Conservation (phyloP, 2,888 invertebrate genomes). For the Drosophila monieri region DNA sequence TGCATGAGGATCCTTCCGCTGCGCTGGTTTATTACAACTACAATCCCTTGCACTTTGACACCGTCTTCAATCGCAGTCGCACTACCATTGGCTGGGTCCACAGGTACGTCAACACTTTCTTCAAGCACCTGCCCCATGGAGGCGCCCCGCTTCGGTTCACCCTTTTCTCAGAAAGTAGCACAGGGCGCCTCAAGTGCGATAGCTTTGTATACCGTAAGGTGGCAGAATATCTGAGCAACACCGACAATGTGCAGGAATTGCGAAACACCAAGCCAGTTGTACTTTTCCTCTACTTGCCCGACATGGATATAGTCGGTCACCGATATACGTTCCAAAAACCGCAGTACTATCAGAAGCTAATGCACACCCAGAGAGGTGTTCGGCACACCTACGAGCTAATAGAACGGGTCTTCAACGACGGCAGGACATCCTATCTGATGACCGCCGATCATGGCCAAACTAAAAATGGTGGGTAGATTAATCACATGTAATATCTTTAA, state of each 20-base stretch:
- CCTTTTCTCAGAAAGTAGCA: slow-evolving; percentile 89
- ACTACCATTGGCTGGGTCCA: slow-evolving; percentile 90
- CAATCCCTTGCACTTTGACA: slow-evolving; percentile 98
- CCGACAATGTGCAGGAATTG: slow-evolving; percentile 82
- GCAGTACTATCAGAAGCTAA: slow-evolving; percentile 90
- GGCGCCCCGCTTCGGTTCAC: slow-evolving; percentile 67
- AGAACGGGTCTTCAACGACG: slow-evolving; percentile 90
- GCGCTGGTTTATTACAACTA: slow-evolving; percentile 97
- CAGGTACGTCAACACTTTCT: background rate
- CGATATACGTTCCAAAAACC: slow-evolving; percentile 91
- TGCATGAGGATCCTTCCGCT: slow-evolving; percentile 98
- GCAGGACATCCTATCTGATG: slow-evolving; percentile 93
- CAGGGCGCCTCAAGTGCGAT: slow-evolving; percentile 89
- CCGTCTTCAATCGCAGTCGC: slow-evolving; percentile 93
- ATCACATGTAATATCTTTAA: slow-evolving; percentile 84
- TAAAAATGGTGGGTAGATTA: slow-evolving; percentile 89
- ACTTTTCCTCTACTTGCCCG: slow-evolving; percentile 95
- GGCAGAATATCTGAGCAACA: slow-evolving; percentile 85
- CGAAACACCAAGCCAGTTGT: slow-evolving; percentile 91
- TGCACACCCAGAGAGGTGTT: slow-evolving; percentile 91
- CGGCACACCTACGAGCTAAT: slow-evolving; percentile 87
- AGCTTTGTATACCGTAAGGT: slow-evolving; percentile 95
- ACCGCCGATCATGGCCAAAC: slow-evolving; percentile 99
- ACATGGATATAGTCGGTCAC: slow-evolving; percentile 94
- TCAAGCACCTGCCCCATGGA: slow-evolving; percentile 87